Conservation (phyloP, 2,113 vertebrate species). For the Sphyrna mokarran region DNA sequence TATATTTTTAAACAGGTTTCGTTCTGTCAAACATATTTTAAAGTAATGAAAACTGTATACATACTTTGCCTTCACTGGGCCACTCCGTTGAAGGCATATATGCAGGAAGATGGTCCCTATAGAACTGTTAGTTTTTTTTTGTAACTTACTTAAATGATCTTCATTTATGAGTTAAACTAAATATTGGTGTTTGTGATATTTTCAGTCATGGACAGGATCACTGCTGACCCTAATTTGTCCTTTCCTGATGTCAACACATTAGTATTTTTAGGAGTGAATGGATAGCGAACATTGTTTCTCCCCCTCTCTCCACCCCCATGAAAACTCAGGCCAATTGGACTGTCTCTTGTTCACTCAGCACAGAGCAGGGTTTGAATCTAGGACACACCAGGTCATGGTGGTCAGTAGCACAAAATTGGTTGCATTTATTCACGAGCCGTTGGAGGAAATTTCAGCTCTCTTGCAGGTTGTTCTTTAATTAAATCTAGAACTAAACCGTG, state of each 20-base stretch:
- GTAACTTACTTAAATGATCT: no score
- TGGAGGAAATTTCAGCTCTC: neutral
- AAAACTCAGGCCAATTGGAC: neutral
- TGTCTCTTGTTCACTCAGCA: neutral
- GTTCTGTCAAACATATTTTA: neutral
- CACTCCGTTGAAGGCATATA: neutral
- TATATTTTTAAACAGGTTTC: neutral
- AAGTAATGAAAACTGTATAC: neutral
- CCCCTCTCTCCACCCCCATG: no score
- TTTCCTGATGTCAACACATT: no score
- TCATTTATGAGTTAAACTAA: no score
- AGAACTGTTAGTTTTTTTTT: neutral
- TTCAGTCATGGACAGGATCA: no score
- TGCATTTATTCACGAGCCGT: neutral
- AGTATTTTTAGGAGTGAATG: no score
- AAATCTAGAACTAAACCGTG: neutral
- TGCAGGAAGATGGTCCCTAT: neutral
- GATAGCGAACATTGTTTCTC: no score
- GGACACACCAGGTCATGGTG: neutral
- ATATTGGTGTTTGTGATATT: no score
- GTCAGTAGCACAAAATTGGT: neutral
- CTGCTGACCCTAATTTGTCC: no score
- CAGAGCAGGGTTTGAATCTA: neutral
- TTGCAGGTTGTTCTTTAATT: neutral
- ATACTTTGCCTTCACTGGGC: neutral